Evolutionary conservation across 2,888 invertebrate genomes (phyloP), one percentile per base, ranked within the genome.

Genomic region (Rhingia rostrata): DNA sequence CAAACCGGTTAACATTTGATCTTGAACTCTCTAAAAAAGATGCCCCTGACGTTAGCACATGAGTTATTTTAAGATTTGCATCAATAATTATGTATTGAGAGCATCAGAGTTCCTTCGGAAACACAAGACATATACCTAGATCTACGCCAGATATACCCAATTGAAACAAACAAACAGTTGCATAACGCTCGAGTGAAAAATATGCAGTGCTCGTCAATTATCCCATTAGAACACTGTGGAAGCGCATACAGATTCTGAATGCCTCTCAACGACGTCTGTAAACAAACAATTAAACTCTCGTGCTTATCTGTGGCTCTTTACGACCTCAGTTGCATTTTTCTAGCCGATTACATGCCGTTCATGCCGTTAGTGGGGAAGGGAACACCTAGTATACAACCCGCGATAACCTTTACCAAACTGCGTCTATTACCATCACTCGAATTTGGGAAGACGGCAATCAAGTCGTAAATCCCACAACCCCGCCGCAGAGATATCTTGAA

Each of bases 131-230:
- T 22, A 22, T 22, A 22, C 22, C 22, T n/a, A n/a, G n/a, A n/a
- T n/a, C n/a, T 22, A 22, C 22, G 22, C 22, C 22, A 22, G 22
- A 22, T 22, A 22, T 12, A 22, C 6, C 9, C 33, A 43, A 67
- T 67, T 45, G 30, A 10, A 54, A 47, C 32, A 45, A 37, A 37
- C 7, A 56, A 22, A 9, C 10, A 9, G 32, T 73, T 73, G 47
- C 63, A 63, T 73, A 73, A 73, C 63, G 6, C 37, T 10, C n/a
- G 43, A 35, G 7, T 22, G 47, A 41, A 41, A 47, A 47, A 41
- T 32, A 43, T 66, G 39, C 54, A 51, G n/a, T 33, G 49, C 45
- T 22, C 45, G 37, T 14, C 33, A 60, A 41, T 43, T 43, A 37
- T 14, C 22, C 22, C 10, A 33, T 35, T 51, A n/a, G 33, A 22